Evolutionary conservation across 2,797 vertebrate species (phyloP).

Genomic region (Iguana delicatissima): DNA sequence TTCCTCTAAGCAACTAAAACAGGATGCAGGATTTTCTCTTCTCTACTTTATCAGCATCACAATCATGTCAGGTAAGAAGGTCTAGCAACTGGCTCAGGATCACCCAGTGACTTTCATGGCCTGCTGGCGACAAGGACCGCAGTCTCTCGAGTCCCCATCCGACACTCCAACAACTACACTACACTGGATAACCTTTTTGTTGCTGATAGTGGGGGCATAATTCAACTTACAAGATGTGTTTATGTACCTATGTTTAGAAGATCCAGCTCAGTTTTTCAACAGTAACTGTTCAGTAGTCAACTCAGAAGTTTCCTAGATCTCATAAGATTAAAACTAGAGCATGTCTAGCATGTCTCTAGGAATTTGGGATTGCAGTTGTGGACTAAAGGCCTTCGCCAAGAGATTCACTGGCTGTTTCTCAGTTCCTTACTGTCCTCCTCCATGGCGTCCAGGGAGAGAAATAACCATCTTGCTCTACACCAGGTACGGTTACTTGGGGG

Average conservation of each 20-base stretch:
- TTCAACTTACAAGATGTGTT: not conserved
- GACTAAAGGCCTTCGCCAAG: too few species aligned
- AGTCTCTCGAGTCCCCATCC: too few species aligned
- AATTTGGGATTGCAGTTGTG: not conserved
- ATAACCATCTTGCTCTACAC: not conserved
- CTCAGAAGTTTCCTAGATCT: not conserved
- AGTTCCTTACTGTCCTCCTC: not conserved
- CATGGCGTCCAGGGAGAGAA: not conserved
- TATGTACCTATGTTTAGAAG: not conserved
- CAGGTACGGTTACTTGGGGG: not conserved
- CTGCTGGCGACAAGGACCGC: too few species aligned
- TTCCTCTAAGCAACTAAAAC: too few species aligned
- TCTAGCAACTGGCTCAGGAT: too few species aligned
- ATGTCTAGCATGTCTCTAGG: not conserved
- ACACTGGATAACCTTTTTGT: not conserved
- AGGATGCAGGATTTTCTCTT: too few species aligned
- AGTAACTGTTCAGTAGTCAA: not conserved
- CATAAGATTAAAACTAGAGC: not conserved
- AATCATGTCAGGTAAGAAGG: too few species aligned
- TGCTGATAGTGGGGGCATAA: not conserved
- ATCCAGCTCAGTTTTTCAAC: not conserved
- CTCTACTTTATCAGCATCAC: too few species aligned
- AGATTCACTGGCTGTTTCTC: not conserved
- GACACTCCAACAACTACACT: too few species aligned
- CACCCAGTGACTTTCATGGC: too few species aligned